Conservation (phyloP, 2,797 vertebrate genomes). For the Sciaenops ocellatus region DNA sequence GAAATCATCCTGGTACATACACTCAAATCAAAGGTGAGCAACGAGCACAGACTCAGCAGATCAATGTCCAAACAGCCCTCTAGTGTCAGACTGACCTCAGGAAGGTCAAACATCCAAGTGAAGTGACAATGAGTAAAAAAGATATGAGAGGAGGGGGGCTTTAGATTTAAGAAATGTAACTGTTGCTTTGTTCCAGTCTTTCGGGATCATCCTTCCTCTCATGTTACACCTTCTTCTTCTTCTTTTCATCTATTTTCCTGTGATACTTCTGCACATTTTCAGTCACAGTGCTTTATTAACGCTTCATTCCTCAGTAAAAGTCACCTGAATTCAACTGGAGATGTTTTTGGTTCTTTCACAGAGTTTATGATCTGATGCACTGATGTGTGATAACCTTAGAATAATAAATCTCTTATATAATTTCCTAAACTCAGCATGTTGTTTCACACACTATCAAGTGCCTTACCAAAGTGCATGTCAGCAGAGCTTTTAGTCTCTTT, state of each 20-base stretch:
- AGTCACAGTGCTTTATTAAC: background rate
- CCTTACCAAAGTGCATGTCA: background rate
- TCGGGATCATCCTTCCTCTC: background rate
- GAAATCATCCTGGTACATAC: too few relatives aligned
- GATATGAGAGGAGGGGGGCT: background rate
- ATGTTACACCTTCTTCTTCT: background rate
- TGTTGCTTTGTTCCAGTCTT: background rate
- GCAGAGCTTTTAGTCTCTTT: background rate
- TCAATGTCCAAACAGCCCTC: background rate
- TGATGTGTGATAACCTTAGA: background rate
- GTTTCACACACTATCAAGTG: background rate
- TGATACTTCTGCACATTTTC: background rate
- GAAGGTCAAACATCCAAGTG: background rate
- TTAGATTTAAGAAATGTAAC: background rate
- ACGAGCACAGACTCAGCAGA: background rate
- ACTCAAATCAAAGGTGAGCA: background rate
- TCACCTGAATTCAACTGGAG: background rate
- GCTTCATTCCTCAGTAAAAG: background rate
- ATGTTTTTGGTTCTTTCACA: background rate
- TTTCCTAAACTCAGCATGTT: background rate
- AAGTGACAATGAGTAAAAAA: background rate
- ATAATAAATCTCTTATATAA: background rate
- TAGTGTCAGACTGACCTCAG: background rate
- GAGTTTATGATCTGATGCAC: background rate
- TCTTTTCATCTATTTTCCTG: background rate